phyloP scores from a whole-genome alignment of 2,113 vertebrate genomes.

The Dasyprocta punctata region DNA sequence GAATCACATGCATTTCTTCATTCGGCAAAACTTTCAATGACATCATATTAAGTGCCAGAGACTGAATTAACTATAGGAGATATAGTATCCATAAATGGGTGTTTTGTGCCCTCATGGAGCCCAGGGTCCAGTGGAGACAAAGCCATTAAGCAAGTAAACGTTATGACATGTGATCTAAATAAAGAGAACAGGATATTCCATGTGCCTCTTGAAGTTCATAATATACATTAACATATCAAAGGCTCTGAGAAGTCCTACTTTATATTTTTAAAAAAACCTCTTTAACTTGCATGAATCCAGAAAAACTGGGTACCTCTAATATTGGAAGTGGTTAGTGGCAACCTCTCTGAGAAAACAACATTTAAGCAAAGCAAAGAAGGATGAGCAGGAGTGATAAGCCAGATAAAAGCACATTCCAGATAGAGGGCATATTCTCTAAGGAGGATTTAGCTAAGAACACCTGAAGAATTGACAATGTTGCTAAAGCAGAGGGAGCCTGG shows the following conservation, averaged over 20 bases:
- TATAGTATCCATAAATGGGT: background rate
- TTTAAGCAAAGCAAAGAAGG: conserved; percentile 33
- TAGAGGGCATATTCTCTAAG: background rate
- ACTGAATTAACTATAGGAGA: background rate
- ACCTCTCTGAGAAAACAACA: background rate
- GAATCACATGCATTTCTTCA: conserved; percentile 34
- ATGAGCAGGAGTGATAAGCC: background rate
- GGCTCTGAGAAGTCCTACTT: background rate
- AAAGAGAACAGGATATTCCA: background rate
- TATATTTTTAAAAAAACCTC: background rate
- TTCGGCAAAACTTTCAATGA: conserved; percentile 20
- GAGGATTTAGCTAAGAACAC: background rate
- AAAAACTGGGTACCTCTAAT: background rate
- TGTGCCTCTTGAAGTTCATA: background rate
- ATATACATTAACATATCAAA: background rate
- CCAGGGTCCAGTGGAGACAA: background rate
- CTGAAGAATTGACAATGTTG: background rate
- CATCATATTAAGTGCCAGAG: background rate
- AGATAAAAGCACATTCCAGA: background rate
- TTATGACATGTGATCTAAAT: background rate
- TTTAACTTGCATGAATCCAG: background rate
- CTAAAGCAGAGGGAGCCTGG: background rate
- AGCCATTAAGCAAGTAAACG: conserved; percentile 23
- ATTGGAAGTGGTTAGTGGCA: background rate
- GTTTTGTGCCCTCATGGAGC: background rate